Evolutionary conservation across 2,113 vertebrate genomes (phyloP).

Genomic region (Anthoscopus minutus): DNA sequence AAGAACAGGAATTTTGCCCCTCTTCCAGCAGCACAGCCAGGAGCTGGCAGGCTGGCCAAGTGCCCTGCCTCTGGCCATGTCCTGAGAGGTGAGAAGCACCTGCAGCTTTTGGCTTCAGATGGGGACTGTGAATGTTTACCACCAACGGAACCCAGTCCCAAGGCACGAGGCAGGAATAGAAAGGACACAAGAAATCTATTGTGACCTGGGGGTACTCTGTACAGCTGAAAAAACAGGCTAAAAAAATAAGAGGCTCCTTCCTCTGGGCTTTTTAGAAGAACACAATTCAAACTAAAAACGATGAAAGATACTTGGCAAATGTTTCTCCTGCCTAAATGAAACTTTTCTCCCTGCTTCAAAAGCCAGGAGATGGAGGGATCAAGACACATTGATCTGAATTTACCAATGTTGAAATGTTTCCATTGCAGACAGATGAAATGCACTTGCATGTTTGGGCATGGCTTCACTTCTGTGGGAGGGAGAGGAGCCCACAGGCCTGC

Average conservation of each 20-base stretch:
- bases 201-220: not conserved
- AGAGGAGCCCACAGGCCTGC: conserved; percentile 19
- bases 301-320: not conserved
- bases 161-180: conserved; percentile 43
- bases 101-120: not conserved
- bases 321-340: not conserved
- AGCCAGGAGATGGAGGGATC: not conserved
- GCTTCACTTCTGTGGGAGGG: not conserved
- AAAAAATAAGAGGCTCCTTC: conserved; percentile 4
- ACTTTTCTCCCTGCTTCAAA: not conserved
- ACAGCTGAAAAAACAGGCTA: not conserved
- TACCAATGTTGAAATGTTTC: not conserved
- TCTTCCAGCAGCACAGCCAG: not conserved
- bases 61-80: not conserved
- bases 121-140: conserved; percentile 1
- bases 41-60: not conserved
- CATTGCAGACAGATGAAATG: not conserved
- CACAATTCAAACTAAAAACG: not conserved
- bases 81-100: conserved; percentile 6
- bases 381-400: not conserved
- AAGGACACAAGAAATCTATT: not conserved
- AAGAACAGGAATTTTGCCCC: not conserved
- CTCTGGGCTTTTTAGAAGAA: not conserved
- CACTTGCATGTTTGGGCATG: not conserved
- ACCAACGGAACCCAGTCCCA: conserved; percentile 16